phyloP scores from a whole-genome alignment of 2,888 invertebrate species.

The Byasa hedistus region DNA sequence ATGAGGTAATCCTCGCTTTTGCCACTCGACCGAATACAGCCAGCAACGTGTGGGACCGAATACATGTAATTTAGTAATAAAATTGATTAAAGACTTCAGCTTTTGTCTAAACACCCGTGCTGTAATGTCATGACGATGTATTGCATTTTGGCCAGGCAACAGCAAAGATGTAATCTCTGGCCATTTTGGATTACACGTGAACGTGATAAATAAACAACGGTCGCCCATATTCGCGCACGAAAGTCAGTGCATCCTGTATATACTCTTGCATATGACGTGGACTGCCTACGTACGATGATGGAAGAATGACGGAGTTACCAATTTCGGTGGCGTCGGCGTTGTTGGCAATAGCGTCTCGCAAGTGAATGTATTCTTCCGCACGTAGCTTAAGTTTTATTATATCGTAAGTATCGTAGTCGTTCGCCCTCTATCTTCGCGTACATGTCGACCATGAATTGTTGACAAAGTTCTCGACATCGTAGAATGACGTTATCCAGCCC shows the following conservation, averaged over 20 bases:
- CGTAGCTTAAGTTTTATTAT: conserved; percentile 37
- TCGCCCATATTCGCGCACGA: not conserved
- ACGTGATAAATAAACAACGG: not conserved
- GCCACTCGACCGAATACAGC: conserved; percentile 37
- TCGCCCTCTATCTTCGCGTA: conserved; percentile 32
- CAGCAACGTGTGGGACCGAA: conserved; percentile 36
- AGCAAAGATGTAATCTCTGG: not conserved
- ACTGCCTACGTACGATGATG: conserved; percentile 35
- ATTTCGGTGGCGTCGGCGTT: conserved; percentile 41
- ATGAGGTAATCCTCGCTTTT: conserved; percentile 36
- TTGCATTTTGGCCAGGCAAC: not conserved
- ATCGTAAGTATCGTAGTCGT: conserved; percentile 35
- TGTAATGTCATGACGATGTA: not conserved
- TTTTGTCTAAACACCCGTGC: not conserved
- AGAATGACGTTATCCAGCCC: conserved; percentile 33
- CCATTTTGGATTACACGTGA: not conserved
- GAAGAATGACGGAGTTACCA: conserved; percentile 35
- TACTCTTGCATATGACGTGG: not conserved
- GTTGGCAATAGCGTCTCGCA: too few species aligned
- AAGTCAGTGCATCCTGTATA: not conserved
- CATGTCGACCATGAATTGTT: too few species aligned
- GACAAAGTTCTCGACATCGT: conserved; percentile 35
- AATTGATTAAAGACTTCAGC: not conserved
- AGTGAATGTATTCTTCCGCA: conserved; percentile 39
- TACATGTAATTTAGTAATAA: conserved; percentile 21